Conservation (phyloP, 2,797 vertebrate species). For the Argyrosomus regius region DNA sequence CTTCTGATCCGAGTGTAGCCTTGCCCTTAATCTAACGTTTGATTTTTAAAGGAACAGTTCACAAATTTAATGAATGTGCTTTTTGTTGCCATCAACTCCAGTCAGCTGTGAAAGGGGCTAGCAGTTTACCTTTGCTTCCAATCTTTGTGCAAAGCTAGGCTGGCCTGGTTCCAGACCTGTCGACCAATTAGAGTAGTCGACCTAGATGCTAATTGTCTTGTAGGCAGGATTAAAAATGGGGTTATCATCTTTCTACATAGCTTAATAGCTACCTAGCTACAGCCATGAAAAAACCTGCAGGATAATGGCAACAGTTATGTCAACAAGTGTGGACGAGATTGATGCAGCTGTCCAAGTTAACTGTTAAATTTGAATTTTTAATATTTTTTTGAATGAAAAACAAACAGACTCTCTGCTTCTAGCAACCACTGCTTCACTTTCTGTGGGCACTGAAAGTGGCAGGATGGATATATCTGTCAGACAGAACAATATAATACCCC, state of each 20-base stretch:
- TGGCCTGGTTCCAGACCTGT: background rate
- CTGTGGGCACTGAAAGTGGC: too few relatives aligned
- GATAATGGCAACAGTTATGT: background rate
- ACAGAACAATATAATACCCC: background rate
- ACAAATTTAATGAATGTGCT: background rate
- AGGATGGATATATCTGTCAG: background rate
- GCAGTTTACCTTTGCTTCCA: conserved; percentile 2
- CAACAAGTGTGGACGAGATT: background rate
- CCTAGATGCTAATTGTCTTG: background rate
- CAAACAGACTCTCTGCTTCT: too few relatives aligned
- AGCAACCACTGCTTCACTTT: too few relatives aligned
- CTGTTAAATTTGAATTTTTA: too few relatives aligned
- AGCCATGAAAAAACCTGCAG: background rate
- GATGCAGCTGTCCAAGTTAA: background rate
- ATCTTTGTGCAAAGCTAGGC: conserved; percentile 9
- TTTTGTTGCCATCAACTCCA: background rate
- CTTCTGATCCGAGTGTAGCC: background rate
- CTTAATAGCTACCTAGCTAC: background rate
- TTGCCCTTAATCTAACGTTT: background rate
- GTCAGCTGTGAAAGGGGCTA: background rate
- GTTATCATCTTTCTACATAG: background rate
- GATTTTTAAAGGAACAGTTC: background rate
- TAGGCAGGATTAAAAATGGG: background rate
- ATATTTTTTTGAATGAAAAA: too few relatives aligned
- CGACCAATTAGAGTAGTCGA: background rate